Evolutionary conservation across 2,888 invertebrate genomes (phyloP).

Genomic region (Coremacera marginata): DNA sequence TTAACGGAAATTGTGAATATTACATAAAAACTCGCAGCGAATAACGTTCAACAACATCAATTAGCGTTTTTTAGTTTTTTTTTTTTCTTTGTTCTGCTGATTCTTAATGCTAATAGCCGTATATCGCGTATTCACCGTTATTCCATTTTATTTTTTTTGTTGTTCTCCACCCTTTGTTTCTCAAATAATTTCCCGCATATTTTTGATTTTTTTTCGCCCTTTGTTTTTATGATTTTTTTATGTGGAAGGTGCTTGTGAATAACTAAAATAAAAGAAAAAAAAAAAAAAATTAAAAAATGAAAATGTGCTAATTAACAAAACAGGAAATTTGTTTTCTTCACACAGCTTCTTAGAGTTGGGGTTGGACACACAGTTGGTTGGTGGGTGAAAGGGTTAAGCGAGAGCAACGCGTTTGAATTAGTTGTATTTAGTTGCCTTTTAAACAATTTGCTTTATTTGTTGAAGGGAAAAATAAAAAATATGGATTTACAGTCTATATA

Average conservation of each 20-base stretch:
- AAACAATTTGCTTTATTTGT: background rate
- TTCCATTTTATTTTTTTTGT: no score
- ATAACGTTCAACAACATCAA: background rate
- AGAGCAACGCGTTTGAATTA: no score
- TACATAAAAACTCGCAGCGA: no score
- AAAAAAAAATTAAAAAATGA: background rate
- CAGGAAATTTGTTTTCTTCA: constrained; percentile 3
- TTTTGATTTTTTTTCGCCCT: background rate
- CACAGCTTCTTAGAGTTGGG: no score
- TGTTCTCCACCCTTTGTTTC: background rate
- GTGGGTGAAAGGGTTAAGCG: no score
- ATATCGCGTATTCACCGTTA: no score
- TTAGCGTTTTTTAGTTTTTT: background rate
- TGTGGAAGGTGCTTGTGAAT: background rate
- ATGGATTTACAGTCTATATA: no score
- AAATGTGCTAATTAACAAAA: background rate
- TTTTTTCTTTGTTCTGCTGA: background rate
- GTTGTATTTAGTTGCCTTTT: background rate
- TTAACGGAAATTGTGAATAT: no score
- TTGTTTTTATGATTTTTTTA: background rate
- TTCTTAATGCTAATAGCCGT: background rate
- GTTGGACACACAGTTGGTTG: no score
- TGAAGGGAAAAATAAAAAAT: background rate
- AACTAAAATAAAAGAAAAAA: background rate
- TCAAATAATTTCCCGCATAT: background rate